Conservation (phyloP, 2,113 vertebrate species). For the Tonatia bakeri region DNA sequence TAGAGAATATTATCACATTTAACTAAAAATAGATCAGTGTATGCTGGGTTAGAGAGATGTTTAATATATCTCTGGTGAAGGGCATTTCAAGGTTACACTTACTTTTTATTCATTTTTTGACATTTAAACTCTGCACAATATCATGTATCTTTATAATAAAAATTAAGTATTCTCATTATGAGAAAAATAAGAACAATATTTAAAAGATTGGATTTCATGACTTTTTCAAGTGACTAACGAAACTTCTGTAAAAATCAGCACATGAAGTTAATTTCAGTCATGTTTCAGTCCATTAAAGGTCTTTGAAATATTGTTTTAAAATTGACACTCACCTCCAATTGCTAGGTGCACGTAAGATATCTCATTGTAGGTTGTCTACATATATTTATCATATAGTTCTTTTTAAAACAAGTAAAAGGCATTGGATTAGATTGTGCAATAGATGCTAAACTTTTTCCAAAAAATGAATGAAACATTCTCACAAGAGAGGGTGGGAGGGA, state of each 20-base stretch:
- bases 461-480: neutral
- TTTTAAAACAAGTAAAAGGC: neutral
- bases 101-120: neutral
- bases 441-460: neutral
- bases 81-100: neutral
- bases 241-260: conserved; percentile 4
- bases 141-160: neutral
- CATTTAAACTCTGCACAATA: neutral
- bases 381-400: neutral
- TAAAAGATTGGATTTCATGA: neutral
- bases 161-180: neutral
- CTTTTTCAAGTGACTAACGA: conserved; percentile 8
- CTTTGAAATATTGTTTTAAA: neutral
- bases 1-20: neutral
- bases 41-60: neutral
- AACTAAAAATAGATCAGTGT: neutral
- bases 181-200: neutral
- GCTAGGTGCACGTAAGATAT: neutral
- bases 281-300: neutral
- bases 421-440: neutral
- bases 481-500: neutral
- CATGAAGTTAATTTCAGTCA: neutral
- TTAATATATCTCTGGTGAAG: neutral
- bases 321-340: neutral
- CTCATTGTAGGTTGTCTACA: neutral